phyloP scores from a whole-genome alignment of 2,797 vertebrate genomes.

The Triplophysa yarkandensis region DNA sequence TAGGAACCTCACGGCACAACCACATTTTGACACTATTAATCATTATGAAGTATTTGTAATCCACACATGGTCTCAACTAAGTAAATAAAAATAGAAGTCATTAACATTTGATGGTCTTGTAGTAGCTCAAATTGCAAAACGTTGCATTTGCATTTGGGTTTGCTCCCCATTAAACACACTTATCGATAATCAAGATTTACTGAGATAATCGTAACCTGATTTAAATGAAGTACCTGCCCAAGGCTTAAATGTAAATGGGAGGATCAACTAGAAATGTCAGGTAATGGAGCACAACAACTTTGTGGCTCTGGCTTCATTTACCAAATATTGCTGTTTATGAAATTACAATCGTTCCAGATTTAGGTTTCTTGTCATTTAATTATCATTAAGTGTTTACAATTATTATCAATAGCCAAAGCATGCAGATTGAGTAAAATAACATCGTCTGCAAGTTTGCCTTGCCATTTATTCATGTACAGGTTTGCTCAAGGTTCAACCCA shows the following conservation, averaged over 20 bases:
- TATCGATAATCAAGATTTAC: too few relatives aligned
- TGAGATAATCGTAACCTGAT: too few relatives aligned
- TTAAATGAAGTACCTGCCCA: too few relatives aligned
- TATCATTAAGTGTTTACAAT: neutral
- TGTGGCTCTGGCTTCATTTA: neutral
- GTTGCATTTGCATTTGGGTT: too few relatives aligned
- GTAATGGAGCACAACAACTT: neutral
- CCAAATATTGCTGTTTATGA: neutral
- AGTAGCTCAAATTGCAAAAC: too few relatives aligned
- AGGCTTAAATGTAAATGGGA: too few relatives aligned
- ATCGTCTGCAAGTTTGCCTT: neutral
- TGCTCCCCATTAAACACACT: too few relatives aligned
- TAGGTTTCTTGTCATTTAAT: neutral
- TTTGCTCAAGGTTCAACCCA: constrained; percentile 46
- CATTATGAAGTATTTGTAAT: neutral
- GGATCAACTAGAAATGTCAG: neutral
- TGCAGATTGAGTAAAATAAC: neutral
- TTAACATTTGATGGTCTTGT: neutral
- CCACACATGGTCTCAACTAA: neutral
- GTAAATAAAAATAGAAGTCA: neutral
- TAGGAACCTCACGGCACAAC: neutral
- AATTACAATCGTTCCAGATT: neutral
- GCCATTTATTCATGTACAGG: constrained; percentile 9
- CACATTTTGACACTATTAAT: neutral
- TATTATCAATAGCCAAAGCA: neutral